These are phyloP conservation scores for Platycercus adscitus DNA, from an alignment of 2,113 vertebrate species.

Conservation along the genomic window DNA sequence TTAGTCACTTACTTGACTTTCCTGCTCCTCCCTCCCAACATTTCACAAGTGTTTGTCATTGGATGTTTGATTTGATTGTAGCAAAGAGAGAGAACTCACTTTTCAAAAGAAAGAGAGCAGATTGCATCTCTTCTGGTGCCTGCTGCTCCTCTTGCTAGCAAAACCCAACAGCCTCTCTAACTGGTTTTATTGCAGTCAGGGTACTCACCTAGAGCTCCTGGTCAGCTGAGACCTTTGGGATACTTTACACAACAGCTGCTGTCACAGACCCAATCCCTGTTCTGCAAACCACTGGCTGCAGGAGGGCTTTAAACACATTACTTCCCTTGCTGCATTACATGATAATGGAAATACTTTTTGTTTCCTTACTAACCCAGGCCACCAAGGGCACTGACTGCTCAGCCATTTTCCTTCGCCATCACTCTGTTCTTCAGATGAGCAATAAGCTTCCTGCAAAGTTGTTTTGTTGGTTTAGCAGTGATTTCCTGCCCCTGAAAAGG, in stretches of 20 bases:
- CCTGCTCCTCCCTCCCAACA: background rate
- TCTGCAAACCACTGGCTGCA: background rate
- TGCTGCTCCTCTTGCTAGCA: background rate
- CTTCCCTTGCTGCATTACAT: background rate
- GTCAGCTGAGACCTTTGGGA: background rate
- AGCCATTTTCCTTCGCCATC: background rate
- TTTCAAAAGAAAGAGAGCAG: background rate
- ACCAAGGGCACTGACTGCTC: background rate
- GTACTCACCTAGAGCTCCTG: background rate
- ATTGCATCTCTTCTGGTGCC: background rate
- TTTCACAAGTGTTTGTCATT: background rate
- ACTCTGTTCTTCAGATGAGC: background rate
- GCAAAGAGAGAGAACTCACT: background rate
- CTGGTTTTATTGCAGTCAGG: background rate
- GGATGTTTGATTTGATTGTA: background rate
- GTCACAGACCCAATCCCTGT: background rate
- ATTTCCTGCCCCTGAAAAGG: background rate
- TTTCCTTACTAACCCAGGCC: background rate
- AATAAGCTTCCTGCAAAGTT: background rate
- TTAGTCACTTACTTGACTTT: background rate
- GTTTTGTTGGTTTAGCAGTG: background rate
- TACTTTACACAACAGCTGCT: background rate
- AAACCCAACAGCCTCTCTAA: background rate
- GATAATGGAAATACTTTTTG: background rate
- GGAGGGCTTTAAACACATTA: background rate